Conservation (phyloP, 1,140 invertebrate species). For the Laodelphax striatellus region DNA sequence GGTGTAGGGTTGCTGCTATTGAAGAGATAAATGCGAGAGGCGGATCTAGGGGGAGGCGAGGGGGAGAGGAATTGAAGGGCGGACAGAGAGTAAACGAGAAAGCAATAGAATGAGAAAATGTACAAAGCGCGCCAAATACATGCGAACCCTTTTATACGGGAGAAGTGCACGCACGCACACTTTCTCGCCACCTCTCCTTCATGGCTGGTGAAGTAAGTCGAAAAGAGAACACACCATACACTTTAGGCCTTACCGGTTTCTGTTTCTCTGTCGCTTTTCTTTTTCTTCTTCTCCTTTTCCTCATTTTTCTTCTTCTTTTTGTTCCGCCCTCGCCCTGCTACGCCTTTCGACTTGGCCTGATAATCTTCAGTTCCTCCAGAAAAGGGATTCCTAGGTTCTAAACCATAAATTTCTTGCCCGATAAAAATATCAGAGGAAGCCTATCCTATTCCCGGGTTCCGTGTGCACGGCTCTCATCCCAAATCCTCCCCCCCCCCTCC, state of each 20-base stretch:
- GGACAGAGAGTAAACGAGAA: background rate
- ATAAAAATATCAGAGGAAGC: background rate
- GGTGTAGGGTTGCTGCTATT: background rate
- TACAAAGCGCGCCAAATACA: too few species aligned
- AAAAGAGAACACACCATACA: too few species aligned
- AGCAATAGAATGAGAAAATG: too few species aligned
- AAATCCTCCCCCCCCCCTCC: too few species aligned
- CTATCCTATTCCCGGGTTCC: background rate
- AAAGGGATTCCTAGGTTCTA: background rate
- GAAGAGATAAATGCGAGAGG: background rate
- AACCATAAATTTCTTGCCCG: constrained; percentile 2
- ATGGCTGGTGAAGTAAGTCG: too few species aligned
- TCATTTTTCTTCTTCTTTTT: background rate
- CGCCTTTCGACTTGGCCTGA: background rate
- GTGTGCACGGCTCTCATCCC: background rate
- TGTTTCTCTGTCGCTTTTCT: too few species aligned
- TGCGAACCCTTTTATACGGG: too few species aligned
- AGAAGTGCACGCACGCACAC: too few species aligned
- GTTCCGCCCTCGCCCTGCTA: background rate
- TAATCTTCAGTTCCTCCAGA: background rate
- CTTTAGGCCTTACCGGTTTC: too few species aligned
- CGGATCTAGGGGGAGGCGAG: background rate
- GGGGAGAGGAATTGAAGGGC: background rate
- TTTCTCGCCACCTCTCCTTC: too few species aligned
- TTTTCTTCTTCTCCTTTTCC: too few species aligned